phyloP scores from a whole-genome alignment of 2,888 invertebrate genomes.

The Orthosia cruda region DNA sequence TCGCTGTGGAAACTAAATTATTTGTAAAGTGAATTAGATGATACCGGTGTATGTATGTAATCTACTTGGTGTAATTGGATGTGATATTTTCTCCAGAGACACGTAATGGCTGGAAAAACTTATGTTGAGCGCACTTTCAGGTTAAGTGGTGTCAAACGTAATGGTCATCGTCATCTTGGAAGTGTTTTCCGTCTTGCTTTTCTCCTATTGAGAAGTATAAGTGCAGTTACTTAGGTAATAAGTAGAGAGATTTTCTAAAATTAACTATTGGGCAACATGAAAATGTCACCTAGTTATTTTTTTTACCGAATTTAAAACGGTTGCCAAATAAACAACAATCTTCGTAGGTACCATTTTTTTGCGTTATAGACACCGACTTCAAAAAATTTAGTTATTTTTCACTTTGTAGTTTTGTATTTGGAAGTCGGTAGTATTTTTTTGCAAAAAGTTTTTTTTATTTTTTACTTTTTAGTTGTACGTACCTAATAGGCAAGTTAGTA shows the following conservation, averaged over 20 bases:
- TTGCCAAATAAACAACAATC: neutral
- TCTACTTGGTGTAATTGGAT: slow-evolving; percentile 24
- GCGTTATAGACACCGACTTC: too few species aligned
- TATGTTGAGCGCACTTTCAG: neutral
- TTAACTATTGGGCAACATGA: too few species aligned
- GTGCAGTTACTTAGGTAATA: neutral
- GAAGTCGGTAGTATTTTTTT: too few species aligned
- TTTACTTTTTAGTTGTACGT: too few species aligned
- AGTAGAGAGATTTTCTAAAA: neutral
- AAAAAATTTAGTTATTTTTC: too few species aligned
- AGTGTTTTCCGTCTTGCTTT: slow-evolving; percentile 12
- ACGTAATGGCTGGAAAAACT: slow-evolving; percentile 25
- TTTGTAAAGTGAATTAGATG: slow-evolving; percentile 53
- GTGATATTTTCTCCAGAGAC: slow-evolving; percentile 11
- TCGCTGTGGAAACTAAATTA: slow-evolving; percentile 60
- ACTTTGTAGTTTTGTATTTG: too few species aligned
- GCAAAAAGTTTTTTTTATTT: too few species aligned
- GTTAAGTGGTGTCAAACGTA: neutral
- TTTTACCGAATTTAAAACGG: too few species aligned
- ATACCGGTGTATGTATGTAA: slow-evolving; percentile 9
- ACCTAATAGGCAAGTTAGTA: too few species aligned
- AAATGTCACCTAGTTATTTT: too few species aligned
- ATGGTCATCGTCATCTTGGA: neutral
- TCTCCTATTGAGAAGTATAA: neutral
- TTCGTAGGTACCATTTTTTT: too few species aligned